A percentile compares a stretch with the other conserved stretches of the same genome.
These are phyloP conservation scores for Entomyzon cyanotis DNA, from an alignment of 2,113 vertebrate genomes.

Conservation along the genomic window DNA sequence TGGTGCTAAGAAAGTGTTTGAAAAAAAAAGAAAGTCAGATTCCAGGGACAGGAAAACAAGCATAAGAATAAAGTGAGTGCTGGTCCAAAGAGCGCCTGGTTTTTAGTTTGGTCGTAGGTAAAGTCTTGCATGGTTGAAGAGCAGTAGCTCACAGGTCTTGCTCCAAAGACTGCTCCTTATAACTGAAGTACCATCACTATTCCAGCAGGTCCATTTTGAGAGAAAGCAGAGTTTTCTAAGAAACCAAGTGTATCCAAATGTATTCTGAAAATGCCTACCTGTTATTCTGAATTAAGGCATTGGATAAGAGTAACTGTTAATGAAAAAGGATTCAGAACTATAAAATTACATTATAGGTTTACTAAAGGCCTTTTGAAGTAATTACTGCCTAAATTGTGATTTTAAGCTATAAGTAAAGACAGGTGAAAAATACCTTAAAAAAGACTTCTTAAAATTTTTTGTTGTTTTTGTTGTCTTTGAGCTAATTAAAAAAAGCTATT, in stretches of 20 bases:
- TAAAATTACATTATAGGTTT: background rate
- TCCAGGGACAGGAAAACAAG: background rate
- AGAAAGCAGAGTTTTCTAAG: background rate
- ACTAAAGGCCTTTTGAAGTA: background rate
- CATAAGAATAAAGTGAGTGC: background rate
- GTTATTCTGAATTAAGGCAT: background rate
- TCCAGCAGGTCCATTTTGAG: background rate
- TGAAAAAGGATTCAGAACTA: background rate
- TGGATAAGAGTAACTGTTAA: background rate
- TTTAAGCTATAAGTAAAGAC: background rate
- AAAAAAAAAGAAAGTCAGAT: background rate
- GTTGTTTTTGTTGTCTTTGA: background rate
- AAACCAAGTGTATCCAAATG: background rate
- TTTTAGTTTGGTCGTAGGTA: background rate
- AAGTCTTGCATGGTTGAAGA: background rate
- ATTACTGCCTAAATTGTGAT: background rate
- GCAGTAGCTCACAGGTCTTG: background rate
- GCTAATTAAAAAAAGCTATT: background rate
- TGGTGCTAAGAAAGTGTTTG: background rate
- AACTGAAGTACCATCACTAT: background rate
- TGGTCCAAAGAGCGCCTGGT: background rate
- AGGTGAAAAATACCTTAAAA: background rate
- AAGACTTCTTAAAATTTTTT: background rate
- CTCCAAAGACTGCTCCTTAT: background rate
- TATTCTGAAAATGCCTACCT: background rate